A percentile compares a stretch with the other conserved stretches of the same genome.
Evolutionary conservation across 2,888 invertebrate genomes (phyloP).

Genomic region (Drosophila anomelani): DNA sequence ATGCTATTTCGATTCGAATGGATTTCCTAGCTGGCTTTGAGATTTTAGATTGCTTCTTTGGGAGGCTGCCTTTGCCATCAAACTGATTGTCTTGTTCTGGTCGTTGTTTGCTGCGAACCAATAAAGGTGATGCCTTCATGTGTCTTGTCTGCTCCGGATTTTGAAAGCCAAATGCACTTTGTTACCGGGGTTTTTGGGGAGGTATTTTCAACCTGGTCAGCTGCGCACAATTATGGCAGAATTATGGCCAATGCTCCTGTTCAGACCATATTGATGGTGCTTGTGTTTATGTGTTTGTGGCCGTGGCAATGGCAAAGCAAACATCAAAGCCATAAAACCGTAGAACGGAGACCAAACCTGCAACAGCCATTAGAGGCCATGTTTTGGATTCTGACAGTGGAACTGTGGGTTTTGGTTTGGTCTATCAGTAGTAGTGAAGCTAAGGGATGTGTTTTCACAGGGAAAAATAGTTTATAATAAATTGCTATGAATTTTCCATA

Average conservation of each 20-base stretch:
- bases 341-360: slow-evolving; percentile 23
- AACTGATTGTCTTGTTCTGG: slow-evolving; percentile 25
- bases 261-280: slow-evolving; percentile 34
- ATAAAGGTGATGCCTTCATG: slow-evolving; percentile 25
- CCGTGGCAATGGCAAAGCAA: slow-evolving; percentile 42
- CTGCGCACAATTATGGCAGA: slow-evolving; percentile 49
- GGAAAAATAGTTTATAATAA: background rate
- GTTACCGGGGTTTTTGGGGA: background rate
- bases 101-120: slow-evolving; percentile 23
- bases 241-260: slow-evolving; percentile 33
- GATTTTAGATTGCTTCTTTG: slow-evolving; percentile 20
- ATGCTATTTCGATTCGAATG: slow-evolving; percentile 19
- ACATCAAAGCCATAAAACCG: slow-evolving; percentile 46
- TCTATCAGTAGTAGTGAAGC: slow-evolving; percentile 46
- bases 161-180: slow-evolving; percentile 38
- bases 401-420: background rate
- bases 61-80: slow-evolving; percentile 20
- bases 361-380: slow-evolving; percentile 42
- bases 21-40: slow-evolving; percentile 13
- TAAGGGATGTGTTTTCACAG: slow-evolving; percentile 36
- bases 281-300: slow-evolving; percentile 25
- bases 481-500: background rate
- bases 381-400: slow-evolving; percentile 24
- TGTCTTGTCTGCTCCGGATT: slow-evolving; percentile 25
- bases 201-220: slow-evolving; percentile 4